phyloP scores from a whole-genome alignment of 1,140 invertebrate species.

The Drosophila virilis region DNA sequence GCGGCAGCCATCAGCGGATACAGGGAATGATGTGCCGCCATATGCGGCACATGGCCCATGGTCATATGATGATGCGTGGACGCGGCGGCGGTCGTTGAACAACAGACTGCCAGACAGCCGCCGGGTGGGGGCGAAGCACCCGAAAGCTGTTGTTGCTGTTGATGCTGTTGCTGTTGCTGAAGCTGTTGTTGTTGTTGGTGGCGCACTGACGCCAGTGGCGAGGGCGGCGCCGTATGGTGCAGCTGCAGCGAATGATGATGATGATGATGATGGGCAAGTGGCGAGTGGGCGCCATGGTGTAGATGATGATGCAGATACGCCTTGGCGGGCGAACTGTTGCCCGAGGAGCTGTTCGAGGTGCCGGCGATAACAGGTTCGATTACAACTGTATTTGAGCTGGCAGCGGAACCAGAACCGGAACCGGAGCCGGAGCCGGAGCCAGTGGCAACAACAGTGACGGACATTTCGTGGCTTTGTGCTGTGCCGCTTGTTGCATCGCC shows the following conservation, averaged over 20 bases:
- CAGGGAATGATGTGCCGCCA: constrained; percentile 62
- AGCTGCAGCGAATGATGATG: constrained; percentile 58
- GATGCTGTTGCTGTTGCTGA: constrained; percentile 30
- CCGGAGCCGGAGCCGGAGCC: not conserved
- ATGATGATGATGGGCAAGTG: constrained; percentile 54
- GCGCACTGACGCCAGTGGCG: constrained; percentile 60
- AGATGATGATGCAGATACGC: constrained; percentile 59
- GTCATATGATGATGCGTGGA: constrained; percentile 49
- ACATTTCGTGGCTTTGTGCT: not conserved
- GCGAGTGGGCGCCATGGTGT: constrained; percentile 55
- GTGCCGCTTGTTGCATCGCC: constrained; percentile 2
- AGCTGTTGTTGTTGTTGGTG: constrained; percentile 53
- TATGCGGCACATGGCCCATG: constrained; percentile 48
- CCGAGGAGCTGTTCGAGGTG: constrained; percentile 67
- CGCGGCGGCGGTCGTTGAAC: constrained; percentile 43
- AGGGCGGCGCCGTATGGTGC: constrained; percentile 70
- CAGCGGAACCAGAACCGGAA: not conserved
- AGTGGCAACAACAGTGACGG: not conserved
- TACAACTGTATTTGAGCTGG: not conserved
- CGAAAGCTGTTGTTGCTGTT: constrained; percentile 11
- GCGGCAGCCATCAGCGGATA: constrained; percentile 72
- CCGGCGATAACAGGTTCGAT: constrained; percentile 5
- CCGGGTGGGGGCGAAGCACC: constrained; percentile 25
- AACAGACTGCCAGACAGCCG: constrained; percentile 53
- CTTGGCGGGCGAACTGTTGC: constrained; percentile 61